Evolutionary conservation across 2,113 vertebrate species (phyloP), one percentile per base, ranked within the genome.

Genomic region (Xyliphius kryptos): DNA sequence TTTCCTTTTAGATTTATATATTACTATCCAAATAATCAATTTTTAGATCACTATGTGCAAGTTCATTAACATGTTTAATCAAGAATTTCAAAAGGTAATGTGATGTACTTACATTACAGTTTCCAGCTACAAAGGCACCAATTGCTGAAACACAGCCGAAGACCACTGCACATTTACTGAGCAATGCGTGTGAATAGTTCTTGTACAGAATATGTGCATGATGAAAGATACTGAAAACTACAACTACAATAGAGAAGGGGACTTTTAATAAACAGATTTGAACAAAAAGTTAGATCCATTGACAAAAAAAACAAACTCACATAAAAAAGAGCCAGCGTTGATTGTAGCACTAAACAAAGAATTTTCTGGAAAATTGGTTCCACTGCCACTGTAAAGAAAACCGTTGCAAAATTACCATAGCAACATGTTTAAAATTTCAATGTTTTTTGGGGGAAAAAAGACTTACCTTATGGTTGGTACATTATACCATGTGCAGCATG

Each of bases 171-270:
- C 65, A 41, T 68, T 58, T 85, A 66, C 86, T 88, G 63, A 82
- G 40, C 37, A 80, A 51, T 15, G 69, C 67, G 6, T 83, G 67
- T n/a, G 56, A 55, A 0, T 47, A 4, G 20, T 83, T 78, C 62
- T 16, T 83, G 46, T 85, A 82, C 77, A 89, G 56, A 7, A 89
- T 69, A 22, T 89, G 87, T 2, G 85, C 84, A 73, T 89, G 86
- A 62, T 89, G 85, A 60, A 83, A 80, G 26, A 88, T 43, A 16
- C 77, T 76, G 63, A 89, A 88, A 32, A 86, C 55, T 54, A 88
- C 54, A 63, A 88, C 87, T 89, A 15, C 22, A 63, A 10, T 73
- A 15, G 60, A 57, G 41, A 15, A 66, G 12, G 22, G 16, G 2
- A 15, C 16, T 13, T 36, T n/a, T n/a, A n/a, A 38, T 13, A 20